Conservation (phyloP, 2,113 vertebrate genomes). For the Daboia siamensis region DNA sequence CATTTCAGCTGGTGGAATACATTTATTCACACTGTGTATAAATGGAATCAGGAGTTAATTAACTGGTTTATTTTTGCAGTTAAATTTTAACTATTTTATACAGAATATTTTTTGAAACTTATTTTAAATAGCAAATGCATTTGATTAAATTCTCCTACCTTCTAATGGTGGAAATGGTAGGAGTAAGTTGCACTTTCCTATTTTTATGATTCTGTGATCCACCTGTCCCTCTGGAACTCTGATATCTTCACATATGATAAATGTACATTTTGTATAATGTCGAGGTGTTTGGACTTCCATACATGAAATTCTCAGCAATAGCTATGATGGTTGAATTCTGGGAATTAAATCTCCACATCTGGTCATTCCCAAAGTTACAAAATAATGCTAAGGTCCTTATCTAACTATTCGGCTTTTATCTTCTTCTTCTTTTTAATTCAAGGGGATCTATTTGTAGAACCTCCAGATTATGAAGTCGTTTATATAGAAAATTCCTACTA, state of each 20-base stretch:
- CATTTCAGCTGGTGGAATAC: background rate
- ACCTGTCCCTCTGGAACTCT: background rate
- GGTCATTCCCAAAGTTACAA: background rate
- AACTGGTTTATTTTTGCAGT: background rate
- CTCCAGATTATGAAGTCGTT: background rate
- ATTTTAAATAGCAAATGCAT: background rate
- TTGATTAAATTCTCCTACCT: background rate
- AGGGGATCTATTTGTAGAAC: background rate
- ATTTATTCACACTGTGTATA: background rate
- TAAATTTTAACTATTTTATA: background rate
- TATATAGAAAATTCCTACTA: background rate
- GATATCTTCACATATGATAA: background rate
- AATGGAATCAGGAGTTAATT: rapidly evolving
- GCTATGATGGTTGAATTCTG: background rate
- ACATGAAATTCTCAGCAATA: background rate
- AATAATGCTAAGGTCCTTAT: background rate
- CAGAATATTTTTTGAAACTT: background rate
- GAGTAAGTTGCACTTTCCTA: background rate
- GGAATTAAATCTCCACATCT: background rate
- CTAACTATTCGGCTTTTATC: background rate
- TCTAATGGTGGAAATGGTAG: background rate
- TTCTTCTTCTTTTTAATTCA: too few relatives aligned
- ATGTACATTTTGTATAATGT: background rate
- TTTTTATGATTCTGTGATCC: background rate
- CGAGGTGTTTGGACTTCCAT: background rate